A percentile compares a stretch with the other conserved stretches of the same genome.
Evolutionary conservation across 2,888 invertebrate genomes (phyloP).

Genomic region (Drosophila borborema): DNA sequence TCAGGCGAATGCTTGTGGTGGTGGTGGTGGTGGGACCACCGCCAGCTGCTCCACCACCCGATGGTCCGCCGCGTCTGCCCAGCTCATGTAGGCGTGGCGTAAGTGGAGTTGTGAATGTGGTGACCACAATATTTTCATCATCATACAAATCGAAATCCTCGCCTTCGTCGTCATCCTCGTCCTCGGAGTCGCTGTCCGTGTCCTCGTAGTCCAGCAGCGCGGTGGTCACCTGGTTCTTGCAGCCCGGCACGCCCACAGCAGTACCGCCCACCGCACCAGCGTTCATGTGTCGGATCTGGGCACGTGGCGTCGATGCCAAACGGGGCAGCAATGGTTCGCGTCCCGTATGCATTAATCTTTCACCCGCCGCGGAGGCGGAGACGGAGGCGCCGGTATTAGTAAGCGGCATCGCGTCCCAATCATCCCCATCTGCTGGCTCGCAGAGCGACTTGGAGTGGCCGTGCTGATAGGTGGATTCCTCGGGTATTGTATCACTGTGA

Average conservation of each 20-base stretch:
- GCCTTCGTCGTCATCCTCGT: constrained; percentile 82
- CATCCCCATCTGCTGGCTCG: constrained; percentile 86
- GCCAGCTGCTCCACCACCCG: constrained; percentile 8
- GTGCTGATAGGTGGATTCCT: constrained; percentile 87
- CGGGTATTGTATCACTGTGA: constrained; percentile 89
- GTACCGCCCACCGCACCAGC: constrained; percentile 62
- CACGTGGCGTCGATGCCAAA: constrained; percentile 87
- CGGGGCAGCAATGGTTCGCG: constrained; percentile 87
- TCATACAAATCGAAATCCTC: constrained; percentile 85
- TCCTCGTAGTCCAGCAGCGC: constrained; percentile 87
- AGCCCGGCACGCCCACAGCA: constrained; percentile 71
- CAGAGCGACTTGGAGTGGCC: constrained; percentile 88
- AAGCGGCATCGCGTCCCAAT: constrained; percentile 83
- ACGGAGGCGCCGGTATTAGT: constrained; percentile 80
- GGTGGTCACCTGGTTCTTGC: constrained; percentile 86
- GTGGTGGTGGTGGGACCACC: constrained; percentile 50
- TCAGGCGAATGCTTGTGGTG: constrained; percentile 78
- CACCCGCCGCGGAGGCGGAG: constrained; percentile 66
- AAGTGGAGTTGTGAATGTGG: constrained; percentile 74
- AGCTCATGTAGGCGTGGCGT: constrained; percentile 52
- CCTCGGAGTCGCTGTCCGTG: constrained; percentile 84
- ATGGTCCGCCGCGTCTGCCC: constrained; percentile 41
- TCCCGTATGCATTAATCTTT: constrained; percentile 74
- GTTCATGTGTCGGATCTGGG: constrained; percentile 87
- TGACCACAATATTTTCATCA: constrained; percentile 85